A percentile compares a stretch with the other conserved stretches of the same genome.
These are phyloP conservation scores for Myotis myotis DNA, from an alignment of 2,797 vertebrate species.

Conservation along the genomic window DNA sequence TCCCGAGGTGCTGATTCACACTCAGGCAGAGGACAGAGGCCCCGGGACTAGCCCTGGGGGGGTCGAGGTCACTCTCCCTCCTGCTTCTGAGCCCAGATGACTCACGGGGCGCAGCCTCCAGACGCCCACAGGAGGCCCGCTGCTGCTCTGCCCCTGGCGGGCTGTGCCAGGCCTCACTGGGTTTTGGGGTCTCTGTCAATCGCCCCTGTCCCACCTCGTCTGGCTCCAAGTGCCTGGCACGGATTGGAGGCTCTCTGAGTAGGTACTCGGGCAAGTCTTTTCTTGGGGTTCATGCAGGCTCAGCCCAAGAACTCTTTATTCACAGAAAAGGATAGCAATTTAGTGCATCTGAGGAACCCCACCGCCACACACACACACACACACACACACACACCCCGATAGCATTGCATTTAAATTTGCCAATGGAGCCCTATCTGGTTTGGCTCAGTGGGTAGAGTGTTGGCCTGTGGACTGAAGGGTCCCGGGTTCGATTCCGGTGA, in stretches of 20 bases:
- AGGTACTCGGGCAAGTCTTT: not conserved
- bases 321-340: not conserved
- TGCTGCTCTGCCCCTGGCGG: not conserved
- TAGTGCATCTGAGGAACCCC: not conserved
- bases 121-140: not conserved
- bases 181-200: not conserved
- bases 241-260: not conserved
- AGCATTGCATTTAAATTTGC: not conserved
- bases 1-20: not conserved
- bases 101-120: fast-evolving
- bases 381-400: too few relatives aligned
- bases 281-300: not conserved
- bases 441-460: too few relatives aligned
- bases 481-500: too few relatives aligned
- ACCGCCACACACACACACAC: not conserved
- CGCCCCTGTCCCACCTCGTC: not conserved
- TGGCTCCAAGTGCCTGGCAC: not conserved
- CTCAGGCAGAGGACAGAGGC: not conserved
- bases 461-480: too few relatives aligned
- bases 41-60: not conserved
- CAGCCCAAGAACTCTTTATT: not conserved
- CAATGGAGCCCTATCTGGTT: too few relatives aligned
- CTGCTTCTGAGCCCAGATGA: not conserved
- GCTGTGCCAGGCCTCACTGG: not conserved
- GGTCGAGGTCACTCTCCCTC: not conserved